Conservation (phyloP, 2,888 invertebrate species). For the Pyrrhosoma nymphula region DNA sequence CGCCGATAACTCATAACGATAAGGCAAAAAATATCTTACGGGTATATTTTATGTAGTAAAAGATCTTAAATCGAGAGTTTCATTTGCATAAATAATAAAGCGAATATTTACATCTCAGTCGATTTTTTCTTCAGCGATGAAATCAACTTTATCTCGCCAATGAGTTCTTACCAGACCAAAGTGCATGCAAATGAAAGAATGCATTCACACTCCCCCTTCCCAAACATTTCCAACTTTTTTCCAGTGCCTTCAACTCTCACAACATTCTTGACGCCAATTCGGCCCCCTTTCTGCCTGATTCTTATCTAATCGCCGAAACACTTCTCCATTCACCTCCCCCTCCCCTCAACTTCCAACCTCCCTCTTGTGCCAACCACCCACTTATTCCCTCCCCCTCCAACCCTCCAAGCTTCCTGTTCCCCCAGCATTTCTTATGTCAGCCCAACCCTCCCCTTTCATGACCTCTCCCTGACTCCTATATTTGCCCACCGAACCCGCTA, state of each 20-base stretch:
- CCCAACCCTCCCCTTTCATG: background rate
- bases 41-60: too few species aligned
- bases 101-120: background rate
- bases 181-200: background rate
- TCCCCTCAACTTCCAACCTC: background rate
- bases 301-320: slow-evolving; percentile 37
- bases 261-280: background rate
- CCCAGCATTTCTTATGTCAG: background rate
- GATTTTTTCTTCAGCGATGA: background rate
- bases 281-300: background rate
- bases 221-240: too few species aligned
- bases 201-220: background rate
- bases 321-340: background rate
- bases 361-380: background rate
- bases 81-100: too few species aligned
- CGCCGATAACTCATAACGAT: too few species aligned
- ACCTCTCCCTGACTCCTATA: background rate
- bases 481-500: background rate
- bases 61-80: too few species aligned
- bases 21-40: too few species aligned
- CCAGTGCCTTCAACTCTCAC: too few species aligned
- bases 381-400: background rate
- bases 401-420: background rate
- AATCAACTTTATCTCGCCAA: background rate
- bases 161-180: background rate